phyloP scores from a whole-genome alignment of 2,113 vertebrate species.

The Larimichthys crocea region DNA sequence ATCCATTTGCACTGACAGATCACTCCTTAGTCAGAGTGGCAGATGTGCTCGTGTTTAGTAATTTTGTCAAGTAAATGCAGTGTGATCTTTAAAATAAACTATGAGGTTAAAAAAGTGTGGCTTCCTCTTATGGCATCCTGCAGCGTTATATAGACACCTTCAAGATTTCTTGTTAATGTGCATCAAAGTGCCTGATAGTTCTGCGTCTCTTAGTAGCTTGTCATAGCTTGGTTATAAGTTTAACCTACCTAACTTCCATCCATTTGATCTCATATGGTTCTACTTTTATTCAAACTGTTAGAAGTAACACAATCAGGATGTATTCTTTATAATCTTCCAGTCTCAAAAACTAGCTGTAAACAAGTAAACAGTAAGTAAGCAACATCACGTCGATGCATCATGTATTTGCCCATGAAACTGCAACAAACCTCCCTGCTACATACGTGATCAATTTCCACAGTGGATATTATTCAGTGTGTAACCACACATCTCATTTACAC shows the following conservation, averaged over 20 bases:
- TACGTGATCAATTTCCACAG: slow-evolving; percentile 10
- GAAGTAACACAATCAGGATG: background rate
- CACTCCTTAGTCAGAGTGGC: slow-evolving; percentile 1
- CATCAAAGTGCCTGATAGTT: background rate
- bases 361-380: slow-evolving; percentile 21
- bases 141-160: background rate
- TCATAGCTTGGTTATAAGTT: background rate
- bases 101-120: background rate
- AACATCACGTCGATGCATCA: background rate
- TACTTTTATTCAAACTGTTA: background rate
- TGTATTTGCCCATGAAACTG: background rate
- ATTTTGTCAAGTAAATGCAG: background rate
- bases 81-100: slow-evolving; percentile 16
- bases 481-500: background rate
- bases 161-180: slow-evolving; percentile 5
- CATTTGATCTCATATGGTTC: background rate
- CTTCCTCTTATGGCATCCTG: slow-evolving; percentile 7
- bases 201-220: background rate
- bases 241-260: slow-evolving; percentile 5
- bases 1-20: slow-evolving; percentile 16
- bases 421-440: background rate
- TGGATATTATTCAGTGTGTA: background rate
- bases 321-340: slow-evolving; percentile 1
- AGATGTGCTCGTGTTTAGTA: slow-evolving; percentile 10
- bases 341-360: too few species aligned